phyloP scores from a whole-genome alignment of 2,888 invertebrate genomes.

The Heliconius aoede region DNA sequence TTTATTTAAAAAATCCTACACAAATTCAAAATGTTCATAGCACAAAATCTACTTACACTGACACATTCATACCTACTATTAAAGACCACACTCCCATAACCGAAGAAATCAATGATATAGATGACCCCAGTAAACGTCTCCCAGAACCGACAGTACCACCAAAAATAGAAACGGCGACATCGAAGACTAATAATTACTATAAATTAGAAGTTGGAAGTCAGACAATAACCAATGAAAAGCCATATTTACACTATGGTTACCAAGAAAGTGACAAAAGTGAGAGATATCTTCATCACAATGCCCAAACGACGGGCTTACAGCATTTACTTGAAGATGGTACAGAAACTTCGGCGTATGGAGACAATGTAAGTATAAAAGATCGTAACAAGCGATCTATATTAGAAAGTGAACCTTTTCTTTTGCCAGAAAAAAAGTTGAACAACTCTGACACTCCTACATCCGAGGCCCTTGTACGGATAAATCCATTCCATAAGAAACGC shows the following conservation, averaged over 20 bases:
- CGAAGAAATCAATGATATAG: constrained; percentile 74
- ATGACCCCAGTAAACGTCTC: constrained; percentile 63
- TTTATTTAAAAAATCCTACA: constrained; percentile 65
- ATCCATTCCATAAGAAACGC: constrained; percentile 48
- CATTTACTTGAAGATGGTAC: constrained; percentile 72
- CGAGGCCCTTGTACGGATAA: constrained; percentile 57
- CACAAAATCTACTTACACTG: constrained; percentile 58
- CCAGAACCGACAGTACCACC: constrained; percentile 54
- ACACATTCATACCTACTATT: constrained; percentile 54
- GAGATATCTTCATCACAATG: constrained; percentile 65
- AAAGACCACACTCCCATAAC: constrained; percentile 76
- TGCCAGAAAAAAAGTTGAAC: constrained; percentile 53
- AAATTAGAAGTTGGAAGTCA: constrained; percentile 68
- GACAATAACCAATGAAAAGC: constrained; percentile 47
- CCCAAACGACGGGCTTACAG: constrained; percentile 65
- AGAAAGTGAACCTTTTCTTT: constrained; percentile 63
- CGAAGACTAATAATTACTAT: constrained; percentile 64
- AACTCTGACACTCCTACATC: constrained; percentile 52
- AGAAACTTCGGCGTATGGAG: constrained; percentile 70
- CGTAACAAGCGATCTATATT: constrained; percentile 56
- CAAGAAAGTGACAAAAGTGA: constrained; percentile 58
- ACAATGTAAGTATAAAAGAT: constrained; percentile 72
- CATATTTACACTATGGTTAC: constrained; percentile 58
- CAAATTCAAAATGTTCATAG: constrained; percentile 56
- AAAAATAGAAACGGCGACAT: constrained; percentile 56